Base-by-base conservation (phyloP, 2,113 vertebrate genomes). In the Nyctibius bracteatus region DNA sequence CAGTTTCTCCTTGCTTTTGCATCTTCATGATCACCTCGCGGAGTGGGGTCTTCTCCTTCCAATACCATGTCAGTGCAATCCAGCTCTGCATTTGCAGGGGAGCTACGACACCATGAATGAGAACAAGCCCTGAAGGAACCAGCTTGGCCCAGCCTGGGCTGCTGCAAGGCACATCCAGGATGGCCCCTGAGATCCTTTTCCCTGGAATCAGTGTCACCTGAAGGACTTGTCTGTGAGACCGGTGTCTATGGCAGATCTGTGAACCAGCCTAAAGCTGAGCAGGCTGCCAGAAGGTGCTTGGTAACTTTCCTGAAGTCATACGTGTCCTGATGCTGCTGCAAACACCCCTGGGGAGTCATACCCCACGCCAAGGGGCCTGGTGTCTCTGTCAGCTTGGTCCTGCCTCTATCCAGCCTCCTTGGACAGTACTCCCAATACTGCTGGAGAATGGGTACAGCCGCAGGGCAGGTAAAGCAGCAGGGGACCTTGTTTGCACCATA, bases 381-480 rank as follows among this genome's bases (percentile, higher is more conserved):
- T 35, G 21, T 52, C 20, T 57, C 33, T 51, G 24, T 31, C 74
- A 67, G 10, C 39, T 80, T 31, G 10, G 41, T 41, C 22, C 18
- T 93, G 33, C 55, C 61, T 85, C 66, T 13, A 14, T 25, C 27
- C 83, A 59, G 10, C 21, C 65, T 86, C 72, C 46, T 27, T 1
- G 12, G 44, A 27, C 33, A 46, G 20, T 33, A 22, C 35, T 74
- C 27, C 51, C 30, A 54, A 0, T 5, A 8, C 28, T 70, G n/a
- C 63, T 47, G 23, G 41, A 52, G 77, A 57, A n/a, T 6, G 9
- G 25, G 7, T 12, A 43, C 43, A 46, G 52, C 17, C 0, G 0
- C 51, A 77, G 78, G 52, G n/a, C 62, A 46, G 52, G 33, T 8
- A 51, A 59, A 91, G 24, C 35, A 37, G 54, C 46, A 67, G 59